These are phyloP conservation scores for Xiphias gladius DNA, from an alignment of 2,113 vertebrate genomes.

Conservation along the genomic window DNA sequence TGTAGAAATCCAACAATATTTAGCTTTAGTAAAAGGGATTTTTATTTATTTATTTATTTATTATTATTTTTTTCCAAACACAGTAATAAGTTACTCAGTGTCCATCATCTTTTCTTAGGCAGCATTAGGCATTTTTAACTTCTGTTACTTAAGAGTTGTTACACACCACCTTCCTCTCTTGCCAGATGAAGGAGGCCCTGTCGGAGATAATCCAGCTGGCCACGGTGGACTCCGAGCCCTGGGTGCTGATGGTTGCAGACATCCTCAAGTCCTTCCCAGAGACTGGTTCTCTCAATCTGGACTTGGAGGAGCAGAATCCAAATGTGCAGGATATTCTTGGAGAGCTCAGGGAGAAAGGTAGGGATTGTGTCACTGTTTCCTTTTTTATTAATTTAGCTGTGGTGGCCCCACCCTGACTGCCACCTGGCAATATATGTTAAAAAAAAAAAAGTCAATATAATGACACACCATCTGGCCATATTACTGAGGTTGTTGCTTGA, in stretches of 20 bases:
- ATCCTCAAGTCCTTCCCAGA: constrained; percentile 99
- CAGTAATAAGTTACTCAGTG: background rate
- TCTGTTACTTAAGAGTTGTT: background rate
- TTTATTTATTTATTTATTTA: too few relatives aligned
- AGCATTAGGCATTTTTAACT: background rate
- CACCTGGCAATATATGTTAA: background rate
- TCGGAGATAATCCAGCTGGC: constrained; percentile 97
- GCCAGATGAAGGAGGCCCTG: constrained; percentile 96
- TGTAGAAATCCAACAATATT: too few relatives aligned
- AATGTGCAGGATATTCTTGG: constrained; percentile 98
- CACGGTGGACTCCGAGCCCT: constrained; percentile 96
- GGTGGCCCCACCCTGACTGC: too few relatives aligned
- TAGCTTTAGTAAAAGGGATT: too few relatives aligned
- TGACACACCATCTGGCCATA: too few relatives aligned
- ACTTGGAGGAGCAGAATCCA: constrained; percentile 98
- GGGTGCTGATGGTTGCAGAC: constrained; percentile 99
- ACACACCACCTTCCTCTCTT: constrained; percentile 3
- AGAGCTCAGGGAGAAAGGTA: constrained; percentile 97
- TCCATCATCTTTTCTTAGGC: background rate
- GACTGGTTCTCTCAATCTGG: constrained; percentile 95
- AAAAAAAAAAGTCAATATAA: background rate
- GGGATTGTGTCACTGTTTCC: background rate
- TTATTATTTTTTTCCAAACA: too few relatives aligned
- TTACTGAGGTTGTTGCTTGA: too few relatives aligned
- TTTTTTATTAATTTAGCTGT: background rate